A percentile compares a stretch with the other conserved stretches of the same genome.
These are phyloP conservation scores for Chirona hameri DNA, from an alignment of 2,888 invertebrate species.

Conservation along the genomic window DNA sequence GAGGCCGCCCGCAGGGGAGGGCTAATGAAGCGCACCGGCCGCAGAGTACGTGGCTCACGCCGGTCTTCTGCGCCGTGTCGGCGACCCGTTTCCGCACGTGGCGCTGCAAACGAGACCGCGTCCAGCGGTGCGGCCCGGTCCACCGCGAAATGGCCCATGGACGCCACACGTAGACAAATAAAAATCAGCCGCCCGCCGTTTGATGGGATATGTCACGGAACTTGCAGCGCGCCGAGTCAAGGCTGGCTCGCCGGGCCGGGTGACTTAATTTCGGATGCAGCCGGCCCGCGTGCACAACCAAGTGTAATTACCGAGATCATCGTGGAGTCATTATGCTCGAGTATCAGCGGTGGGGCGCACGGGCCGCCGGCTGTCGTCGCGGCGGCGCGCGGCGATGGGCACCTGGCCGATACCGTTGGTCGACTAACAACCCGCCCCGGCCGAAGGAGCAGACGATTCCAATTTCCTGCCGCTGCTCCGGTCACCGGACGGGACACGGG, in stretches of 20 bases:
- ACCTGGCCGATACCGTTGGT: not conserved
- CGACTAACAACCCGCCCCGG: too few species aligned
- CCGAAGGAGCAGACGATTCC: too few species aligned
- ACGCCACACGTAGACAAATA: constrained; percentile 1
- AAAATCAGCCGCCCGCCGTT: not conserved
- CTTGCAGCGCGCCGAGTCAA: too few species aligned
- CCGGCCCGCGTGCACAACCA: not conserved
- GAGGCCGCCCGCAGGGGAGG: too few species aligned
- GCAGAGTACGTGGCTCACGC: too few species aligned
- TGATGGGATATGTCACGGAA: not conserved
- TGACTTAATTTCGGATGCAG: not conserved
- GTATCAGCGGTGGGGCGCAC: not conserved
- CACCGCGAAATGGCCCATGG: not conserved
- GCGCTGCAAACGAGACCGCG: not conserved
- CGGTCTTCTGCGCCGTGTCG: not conserved
- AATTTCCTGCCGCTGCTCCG: too few species aligned
- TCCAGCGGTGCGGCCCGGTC: not conserved
- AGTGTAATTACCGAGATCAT: not conserved
- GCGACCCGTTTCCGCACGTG: not conserved
- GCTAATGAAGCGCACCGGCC: too few species aligned
- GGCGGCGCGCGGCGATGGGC: not conserved
- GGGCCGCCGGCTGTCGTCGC: not conserved
- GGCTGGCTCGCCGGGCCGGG: not conserved
- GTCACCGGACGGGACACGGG: not conserved
- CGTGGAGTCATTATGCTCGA: not conserved